phyloP scores from a whole-genome alignment of 2,797 vertebrate species.

The Bradypodion pumilum region DNA sequence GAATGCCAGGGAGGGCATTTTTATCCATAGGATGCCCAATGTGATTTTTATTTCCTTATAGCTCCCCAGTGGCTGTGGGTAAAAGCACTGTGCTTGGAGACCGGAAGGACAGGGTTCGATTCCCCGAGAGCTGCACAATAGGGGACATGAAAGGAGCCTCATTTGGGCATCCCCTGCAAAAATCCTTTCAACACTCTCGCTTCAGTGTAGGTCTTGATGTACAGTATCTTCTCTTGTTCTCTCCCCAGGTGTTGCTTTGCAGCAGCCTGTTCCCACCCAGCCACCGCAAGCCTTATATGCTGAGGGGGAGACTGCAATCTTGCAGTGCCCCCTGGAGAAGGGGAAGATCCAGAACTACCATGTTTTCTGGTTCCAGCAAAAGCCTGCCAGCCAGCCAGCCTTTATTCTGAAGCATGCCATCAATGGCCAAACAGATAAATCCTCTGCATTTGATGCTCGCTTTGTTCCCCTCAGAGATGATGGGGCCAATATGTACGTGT shows the following conservation, averaged over 20 bases:
- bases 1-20: background rate
- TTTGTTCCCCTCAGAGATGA: constrained; percentile 10
- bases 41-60: no score
- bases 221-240: background rate
- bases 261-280: constrained; percentile 15
- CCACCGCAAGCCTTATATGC: background rate
- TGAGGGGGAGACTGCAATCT: background rate
- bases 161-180: no score
- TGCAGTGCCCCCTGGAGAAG: background rate
- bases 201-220: background rate
- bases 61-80: no score
- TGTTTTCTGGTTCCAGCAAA: constrained; percentile 22
- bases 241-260: background rate
- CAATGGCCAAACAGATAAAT: background rate
- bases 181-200: no score
- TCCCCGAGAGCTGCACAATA: no score
- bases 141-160: no score
- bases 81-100: no score
- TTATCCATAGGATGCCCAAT: background rate
- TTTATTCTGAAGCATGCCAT: background rate
- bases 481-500: background rate
- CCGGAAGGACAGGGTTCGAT: no score
- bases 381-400: background rate
- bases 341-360: constrained; percentile 16
- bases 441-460: background rate